Evolutionary conservation across 2,888 invertebrate species (phyloP).

Genomic region (Spatulosminthurus flaviceps): DNA sequence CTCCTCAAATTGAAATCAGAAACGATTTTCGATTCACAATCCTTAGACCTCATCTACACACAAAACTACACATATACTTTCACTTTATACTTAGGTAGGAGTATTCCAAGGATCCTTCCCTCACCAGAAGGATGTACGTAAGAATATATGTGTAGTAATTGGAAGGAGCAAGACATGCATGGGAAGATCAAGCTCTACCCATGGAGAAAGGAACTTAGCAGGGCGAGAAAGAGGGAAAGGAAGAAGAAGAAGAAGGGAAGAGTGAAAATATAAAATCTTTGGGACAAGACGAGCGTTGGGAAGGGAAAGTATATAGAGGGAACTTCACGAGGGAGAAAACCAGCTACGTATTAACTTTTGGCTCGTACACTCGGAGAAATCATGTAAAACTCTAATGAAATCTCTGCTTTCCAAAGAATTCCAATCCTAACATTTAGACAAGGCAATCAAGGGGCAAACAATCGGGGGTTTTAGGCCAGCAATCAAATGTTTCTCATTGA

Average conservation of each 20-base stretch:
- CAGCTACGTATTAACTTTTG: conserved; percentile 9
- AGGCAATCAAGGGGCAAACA: conserved; percentile 9
- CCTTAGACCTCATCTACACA: conserved; percentile 3
- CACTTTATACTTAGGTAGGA: no score
- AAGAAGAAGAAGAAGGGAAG: neutral
- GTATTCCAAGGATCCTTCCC: no score
- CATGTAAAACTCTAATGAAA: conserved; percentile 16
- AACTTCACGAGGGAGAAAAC: no score
- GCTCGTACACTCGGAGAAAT: neutral
- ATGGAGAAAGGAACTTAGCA: conserved; percentile 39
- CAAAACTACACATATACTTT: neutral
- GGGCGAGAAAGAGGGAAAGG: conserved; percentile 25
- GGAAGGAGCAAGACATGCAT: conserved; percentile 11
- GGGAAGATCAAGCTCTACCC: conserved; percentile 16
- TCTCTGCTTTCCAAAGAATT: conserved; percentile 8
- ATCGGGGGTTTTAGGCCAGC: neutral
- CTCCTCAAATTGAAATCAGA: conserved; percentile 45
- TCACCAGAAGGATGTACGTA: neutral
- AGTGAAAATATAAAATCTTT: conserved; percentile 21
- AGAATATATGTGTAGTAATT: neutral
- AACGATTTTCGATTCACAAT: conserved; percentile 38
- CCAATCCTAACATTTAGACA: conserved; percentile 14
- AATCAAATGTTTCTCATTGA: no score
- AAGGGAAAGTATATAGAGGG: no score
- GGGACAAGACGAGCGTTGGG: neutral